A percentile compares a stretch with the other conserved stretches of the same genome.
phyloP scores from a whole-genome alignment of 1,140 invertebrate species.

The Ylistrum balloti region DNA sequence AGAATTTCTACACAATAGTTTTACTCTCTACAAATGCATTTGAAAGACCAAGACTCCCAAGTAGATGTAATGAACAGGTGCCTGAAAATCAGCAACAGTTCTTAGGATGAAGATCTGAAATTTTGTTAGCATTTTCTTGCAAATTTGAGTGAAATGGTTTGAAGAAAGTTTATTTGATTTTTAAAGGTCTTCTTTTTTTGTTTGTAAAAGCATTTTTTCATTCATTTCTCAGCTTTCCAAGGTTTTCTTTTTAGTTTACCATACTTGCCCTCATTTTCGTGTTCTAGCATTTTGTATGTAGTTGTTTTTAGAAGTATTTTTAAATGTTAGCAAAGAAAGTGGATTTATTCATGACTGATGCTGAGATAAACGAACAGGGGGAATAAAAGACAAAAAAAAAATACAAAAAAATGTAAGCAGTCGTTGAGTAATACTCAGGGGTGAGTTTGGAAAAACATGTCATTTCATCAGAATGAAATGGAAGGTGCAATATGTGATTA shows the following conservation, averaged over 20 bases:
- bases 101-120: conserved; percentile 14
- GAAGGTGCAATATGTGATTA: background rate
- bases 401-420: background rate
- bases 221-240: conserved; percentile 26
- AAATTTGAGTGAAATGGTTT: conserved; percentile 21
- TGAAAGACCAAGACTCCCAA: background rate
- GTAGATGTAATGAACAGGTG: background rate
- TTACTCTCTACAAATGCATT: background rate
- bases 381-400: background rate
- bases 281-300: conserved; percentile 28
- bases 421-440: conserved; percentile 27
- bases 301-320: conserved; percentile 13
- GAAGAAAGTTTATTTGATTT: background rate
- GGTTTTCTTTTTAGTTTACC: background rate
- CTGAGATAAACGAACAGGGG: background rate
- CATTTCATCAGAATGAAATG: conserved; percentile 23
- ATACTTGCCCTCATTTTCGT: conserved; percentile 15
- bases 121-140: conserved; percentile 26
- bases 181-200: background rate
- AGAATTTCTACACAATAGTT: background rate
- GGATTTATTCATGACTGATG: background rate
- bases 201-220: background rate
- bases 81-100: background rate
- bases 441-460: background rate
- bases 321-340: background rate